Evolutionary conservation across 2,113 vertebrate species (phyloP).

Genomic region (Tursiops truncatus): DNA sequence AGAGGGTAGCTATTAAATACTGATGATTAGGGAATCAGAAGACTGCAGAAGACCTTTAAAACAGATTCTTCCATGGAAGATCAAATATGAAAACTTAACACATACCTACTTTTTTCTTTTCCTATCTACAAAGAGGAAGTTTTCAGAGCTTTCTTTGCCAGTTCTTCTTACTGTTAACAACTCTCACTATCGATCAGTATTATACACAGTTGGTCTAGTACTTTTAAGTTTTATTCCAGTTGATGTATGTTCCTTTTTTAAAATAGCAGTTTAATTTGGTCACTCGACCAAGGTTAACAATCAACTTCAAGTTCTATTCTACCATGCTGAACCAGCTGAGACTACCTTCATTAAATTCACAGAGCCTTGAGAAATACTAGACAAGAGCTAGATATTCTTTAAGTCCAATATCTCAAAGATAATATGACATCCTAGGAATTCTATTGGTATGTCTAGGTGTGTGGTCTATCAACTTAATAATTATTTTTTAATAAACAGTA

Average conservation of each 20-base stretch:
- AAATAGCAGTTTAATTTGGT: constrained; percentile 19
- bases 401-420: neutral
- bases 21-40: neutral
- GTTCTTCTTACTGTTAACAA: neutral
- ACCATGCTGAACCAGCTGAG: neutral
- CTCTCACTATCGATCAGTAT: neutral
- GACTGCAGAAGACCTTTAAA: neutral
- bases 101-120: neutral
- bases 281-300: neutral
- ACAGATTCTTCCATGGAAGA: neutral
- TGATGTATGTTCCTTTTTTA: neutral
- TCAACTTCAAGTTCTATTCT: constrained; percentile 12
- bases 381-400: neutral
- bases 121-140: neutral
- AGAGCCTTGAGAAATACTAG: neutral
- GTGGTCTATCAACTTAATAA: constrained; percentile 8
- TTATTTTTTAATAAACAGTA: constrained; percentile 49
- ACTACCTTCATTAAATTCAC: neutral
- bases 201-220: neutral
- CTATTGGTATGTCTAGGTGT: neutral
- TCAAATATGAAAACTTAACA: neutral
- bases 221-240: neutral
- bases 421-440: neutral
- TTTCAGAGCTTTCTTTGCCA: neutral
- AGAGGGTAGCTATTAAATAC: neutral